Base-by-base conservation (phyloP, 2,888 invertebrate species). In the Spilosoma lubricipeda region DNA sequence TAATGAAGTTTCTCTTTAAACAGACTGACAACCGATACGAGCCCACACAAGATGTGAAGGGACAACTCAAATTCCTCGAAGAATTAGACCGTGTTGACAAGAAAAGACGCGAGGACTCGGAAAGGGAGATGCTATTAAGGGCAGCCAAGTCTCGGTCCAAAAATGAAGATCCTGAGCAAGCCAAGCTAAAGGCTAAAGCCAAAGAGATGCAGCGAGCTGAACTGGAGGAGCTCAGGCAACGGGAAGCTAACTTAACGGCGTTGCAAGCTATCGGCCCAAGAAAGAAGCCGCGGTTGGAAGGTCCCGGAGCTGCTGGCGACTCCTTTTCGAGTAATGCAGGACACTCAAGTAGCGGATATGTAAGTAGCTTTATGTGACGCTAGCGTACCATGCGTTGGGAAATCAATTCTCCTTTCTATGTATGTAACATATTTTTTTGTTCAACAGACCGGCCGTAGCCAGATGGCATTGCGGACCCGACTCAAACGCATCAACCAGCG, bases 131-230 rank as follows among this genome's bases (percentile, higher is more conserved):
- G 96, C 95, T 99, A 71, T 93, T 99, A 85, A 96, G 99, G 81
- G 99, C 99, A 36, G 99, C 99, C 71, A 99, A 99, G 93, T 99
- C 99, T 85, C 97, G 99, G 80, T 98, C 99, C 72, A 99, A 99
- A 96, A 97, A 98, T 74, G 99, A 99, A 94, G 99, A 99, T 95
- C 99, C 99, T 0, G 99, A 99, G 90, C 99, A 99, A 92, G 98
- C 99, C 1, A 99, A 99, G 92, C 96, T 99, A 80, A 99, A 99
- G 94, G 99, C 99, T 78, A 99, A 99, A 94, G 95, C 94, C 0
- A 97, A 97, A 88, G 97, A 99, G 97, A 98, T 99, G 98, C 99
- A 99, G 95, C 96, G 99, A 78, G 99, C 98, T 0, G 99, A 99
- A 93, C 97, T 99, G 97, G 99, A 99, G 91, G 99, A 99, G 92